Base-by-base conservation (phyloP, 2,888 invertebrate species). In the Ormyrus rosae region DNA sequence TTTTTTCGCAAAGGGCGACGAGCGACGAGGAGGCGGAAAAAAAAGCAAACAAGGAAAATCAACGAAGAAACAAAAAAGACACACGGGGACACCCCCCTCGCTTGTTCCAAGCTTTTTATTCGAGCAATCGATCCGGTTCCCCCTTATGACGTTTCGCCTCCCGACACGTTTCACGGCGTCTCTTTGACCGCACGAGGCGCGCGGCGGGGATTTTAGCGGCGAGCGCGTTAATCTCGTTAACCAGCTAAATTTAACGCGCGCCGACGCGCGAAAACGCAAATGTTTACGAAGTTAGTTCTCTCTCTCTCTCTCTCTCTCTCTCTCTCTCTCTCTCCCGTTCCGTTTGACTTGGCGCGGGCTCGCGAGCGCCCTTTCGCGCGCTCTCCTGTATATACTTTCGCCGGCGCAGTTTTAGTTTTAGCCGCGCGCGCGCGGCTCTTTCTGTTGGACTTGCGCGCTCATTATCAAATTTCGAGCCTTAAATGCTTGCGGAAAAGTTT, bases 381-480 rank as follows among this genome's bases (percentile, higher is more conserved):
- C 67, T 60, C 55, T 34, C 45, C 45, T 56, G 2, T 50, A 13
- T 50, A 11, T 9, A 56, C 63, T 51, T 55, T 45, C 55, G 2
- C 56, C 56, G 58, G 13, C 58, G 46, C 48, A 55, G 53, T 48
- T 65, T 65, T 58, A 71, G 50, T 11, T 63, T 10, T n/a, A 19
- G 13, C 8, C 10, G 34, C 19, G n/a, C 8, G 45, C n/a, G 13
- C n/a, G 11, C 11, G 13, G n/a, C 56, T 1, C 56, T 50, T 7
- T 65, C 10, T 51, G 58, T 75, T 67, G 45, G 55, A 58, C 76
- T 69, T 76, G 53, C 63, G n/a, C 55, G 55, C 68, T 79, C 75
- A 65, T 80, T 75, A 80, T 75, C 70, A 70, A 75, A 80, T 80
- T 80, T 75, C 75, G 58, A 60, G 65, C 67, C 64, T 64, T 65